Conservation (phyloP, 1,140 invertebrate species). For the Drosophila malerkotliana region DNA sequence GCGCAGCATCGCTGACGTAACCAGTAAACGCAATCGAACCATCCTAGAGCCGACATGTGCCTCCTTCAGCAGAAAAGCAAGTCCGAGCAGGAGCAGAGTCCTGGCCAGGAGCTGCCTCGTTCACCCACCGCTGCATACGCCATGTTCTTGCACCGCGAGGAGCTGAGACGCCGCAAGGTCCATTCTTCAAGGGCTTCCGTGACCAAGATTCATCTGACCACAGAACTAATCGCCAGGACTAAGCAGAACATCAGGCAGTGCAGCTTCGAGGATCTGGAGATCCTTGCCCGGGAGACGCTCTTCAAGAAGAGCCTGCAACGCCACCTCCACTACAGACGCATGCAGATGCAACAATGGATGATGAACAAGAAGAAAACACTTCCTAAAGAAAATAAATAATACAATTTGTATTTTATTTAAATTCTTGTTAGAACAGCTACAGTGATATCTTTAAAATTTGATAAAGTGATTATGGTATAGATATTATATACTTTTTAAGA, state of each 20-base stretch:
- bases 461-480: background rate
- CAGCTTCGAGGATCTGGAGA: constrained; percentile 67
- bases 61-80: constrained; percentile 27
- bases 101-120: background rate
- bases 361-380: constrained; percentile 33
- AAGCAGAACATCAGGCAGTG: constrained; percentile 60
- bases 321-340: constrained; percentile 56
- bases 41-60: constrained; percentile 51
- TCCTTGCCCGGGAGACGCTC: constrained; percentile 62
- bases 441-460: constrained; percentile 28
- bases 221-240: constrained; percentile 56
- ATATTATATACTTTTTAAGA: background rate
- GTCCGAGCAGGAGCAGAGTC: constrained; percentile 1
- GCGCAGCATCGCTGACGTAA: background rate
- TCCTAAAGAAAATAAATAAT: background rate
- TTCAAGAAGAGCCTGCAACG: constrained; percentile 64
- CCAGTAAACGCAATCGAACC: constrained; percentile 50
- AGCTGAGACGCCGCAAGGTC: constrained; percentile 51
- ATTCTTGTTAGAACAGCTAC: constrained; percentile 17
- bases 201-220: constrained; percentile 69
- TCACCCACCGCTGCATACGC: constrained; percentile 63
- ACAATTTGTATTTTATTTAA: background rate
- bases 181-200: constrained; percentile 33
- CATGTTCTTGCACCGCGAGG: constrained; percentile 64
- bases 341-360: constrained; percentile 49